Conservation (phyloP, 2,797 vertebrate genomes). For the Sebastes glaucus region DNA sequence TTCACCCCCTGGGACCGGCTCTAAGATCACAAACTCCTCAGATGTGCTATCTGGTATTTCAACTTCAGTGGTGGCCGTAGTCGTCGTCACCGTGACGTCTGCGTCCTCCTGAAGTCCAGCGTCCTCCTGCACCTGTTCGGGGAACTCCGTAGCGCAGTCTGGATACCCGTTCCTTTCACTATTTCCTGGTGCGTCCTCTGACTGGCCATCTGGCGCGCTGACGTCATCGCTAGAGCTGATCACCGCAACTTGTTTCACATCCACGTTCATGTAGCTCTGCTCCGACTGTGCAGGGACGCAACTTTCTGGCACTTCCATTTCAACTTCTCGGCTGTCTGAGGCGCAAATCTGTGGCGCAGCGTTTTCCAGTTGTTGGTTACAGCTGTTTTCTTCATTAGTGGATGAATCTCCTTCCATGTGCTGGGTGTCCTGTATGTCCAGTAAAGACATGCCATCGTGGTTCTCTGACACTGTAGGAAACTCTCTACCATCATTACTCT, state of each 20-base stretch:
- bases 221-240: conserved; percentile 57
- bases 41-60: conserved; percentile 51
- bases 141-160: conserved; percentile 28
- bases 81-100: conserved; percentile 3
- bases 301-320: conserved; percentile 49
- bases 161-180: conserved; percentile 19
- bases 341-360: conserved; percentile 8
- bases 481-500: conserved; percentile 63
- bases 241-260: conserved; percentile 50
- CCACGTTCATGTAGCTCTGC: conserved; percentile 14
- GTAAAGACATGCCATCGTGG: conserved; percentile 35
- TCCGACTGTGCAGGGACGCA: conserved; percentile 34
- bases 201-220: conserved; percentile 34
- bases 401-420: conserved; percentile 11
- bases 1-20: conserved; percentile 56
- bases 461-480: conserved; percentile 28
- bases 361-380: conserved; percentile 16
- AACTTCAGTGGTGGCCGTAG: not conserved
- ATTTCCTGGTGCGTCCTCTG: conserved; percentile 13
- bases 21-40: conserved; percentile 68
- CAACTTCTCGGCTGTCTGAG: conserved; percentile 34
- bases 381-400: conserved; percentile 18
- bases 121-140: conserved; percentile 42
- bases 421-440: conserved; percentile 45
- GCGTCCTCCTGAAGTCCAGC: conserved; percentile 16